A percentile compares a stretch with the other conserved stretches of the same genome.
Evolutionary conservation across 2,888 invertebrate genomes (phyloP).

Genomic region (Nymphalis c-album): DNA sequence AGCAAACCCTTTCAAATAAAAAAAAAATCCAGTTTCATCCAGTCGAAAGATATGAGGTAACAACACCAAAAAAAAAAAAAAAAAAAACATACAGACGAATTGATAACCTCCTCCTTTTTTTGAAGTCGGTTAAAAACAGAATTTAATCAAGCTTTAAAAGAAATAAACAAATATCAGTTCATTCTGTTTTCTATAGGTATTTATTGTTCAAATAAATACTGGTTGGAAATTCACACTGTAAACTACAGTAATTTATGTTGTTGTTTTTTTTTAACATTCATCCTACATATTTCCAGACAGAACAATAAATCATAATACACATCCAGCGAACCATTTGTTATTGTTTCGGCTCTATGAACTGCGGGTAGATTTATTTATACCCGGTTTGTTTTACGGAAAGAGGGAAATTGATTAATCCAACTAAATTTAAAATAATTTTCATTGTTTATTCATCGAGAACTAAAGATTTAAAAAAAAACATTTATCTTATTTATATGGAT

Average conservation of each 20-base stretch:
- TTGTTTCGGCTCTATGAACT: conserved; percentile 32
- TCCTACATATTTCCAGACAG: conserved; percentile 30
- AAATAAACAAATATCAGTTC: neutral
- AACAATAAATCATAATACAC: conserved; percentile 35
- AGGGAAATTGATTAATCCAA: conserved; percentile 31
- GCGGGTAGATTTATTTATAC: conserved; percentile 24
- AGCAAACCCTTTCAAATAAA: too few relatives aligned
- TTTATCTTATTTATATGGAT: too few relatives aligned
- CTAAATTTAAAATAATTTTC: neutral
- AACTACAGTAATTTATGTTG: conserved; percentile 20
- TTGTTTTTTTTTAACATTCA: conserved; percentile 29
- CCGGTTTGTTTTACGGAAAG: conserved; percentile 35
- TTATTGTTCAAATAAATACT: neutral
- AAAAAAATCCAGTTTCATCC: too few relatives aligned
- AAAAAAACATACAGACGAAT: too few relatives aligned
- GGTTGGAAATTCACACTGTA: neutral
- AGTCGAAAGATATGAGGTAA: too few relatives aligned
- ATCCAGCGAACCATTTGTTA: conserved; percentile 31
- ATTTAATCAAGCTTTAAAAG: neutral
- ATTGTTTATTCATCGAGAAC: too few relatives aligned
- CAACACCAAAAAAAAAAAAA: too few relatives aligned
- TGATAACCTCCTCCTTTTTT: too few relatives aligned
- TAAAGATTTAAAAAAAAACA: neutral
- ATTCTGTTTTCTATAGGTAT: neutral
- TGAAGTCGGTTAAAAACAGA: too few relatives aligned